Percentiles rank a stretch among this genome's conserved stretches.
Evolutionary conservation across 2,797 vertebrate genomes (phyloP).

Genomic region (Cossypha caffra): DNA sequence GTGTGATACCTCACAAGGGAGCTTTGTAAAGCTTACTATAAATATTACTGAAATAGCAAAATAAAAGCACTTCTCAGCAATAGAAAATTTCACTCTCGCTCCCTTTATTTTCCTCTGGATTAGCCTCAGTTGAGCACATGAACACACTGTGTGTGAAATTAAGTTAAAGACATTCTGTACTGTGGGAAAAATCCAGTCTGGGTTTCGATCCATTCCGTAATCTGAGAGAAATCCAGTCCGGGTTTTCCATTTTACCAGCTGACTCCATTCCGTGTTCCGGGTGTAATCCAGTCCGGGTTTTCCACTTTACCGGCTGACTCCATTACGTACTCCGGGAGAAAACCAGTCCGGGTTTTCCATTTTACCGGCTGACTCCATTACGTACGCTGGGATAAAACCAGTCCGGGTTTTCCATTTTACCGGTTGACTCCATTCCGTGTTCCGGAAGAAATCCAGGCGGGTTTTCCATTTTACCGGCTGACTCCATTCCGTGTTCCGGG

Average conservation of each 20-base stretch:
- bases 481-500: fast-evolving
- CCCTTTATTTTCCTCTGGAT: background rate
- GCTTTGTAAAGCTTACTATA: background rate
- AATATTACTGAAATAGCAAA: background rate
- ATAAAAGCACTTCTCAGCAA: background rate
- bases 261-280: fast-evolving
- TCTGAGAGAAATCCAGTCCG: fast-evolving
- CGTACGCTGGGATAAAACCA: fast-evolving
- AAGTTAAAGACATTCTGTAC: background rate
- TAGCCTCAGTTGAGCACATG: background rate
- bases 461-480: background rate
- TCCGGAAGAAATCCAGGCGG: fast-evolving
- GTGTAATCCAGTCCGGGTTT: fast-evolving
- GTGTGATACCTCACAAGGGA: background rate
- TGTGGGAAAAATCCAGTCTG: fast-evolving
- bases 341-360: no score
- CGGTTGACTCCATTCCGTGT: no score
- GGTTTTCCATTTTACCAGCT: background rate
- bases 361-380: no score
- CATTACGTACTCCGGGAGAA: fast-evolving
- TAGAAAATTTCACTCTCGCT: background rate
- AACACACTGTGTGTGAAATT: fast-evolving
- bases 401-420: no score
- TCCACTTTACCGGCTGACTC: fast-evolving
- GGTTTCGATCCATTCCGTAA: background rate